Percentiles rank a stretch among this genome's conserved stretches.
Evolutionary conservation across 2,797 vertebrate species (phyloP).

Genomic region (Microctenopoma lineatum): DNA sequence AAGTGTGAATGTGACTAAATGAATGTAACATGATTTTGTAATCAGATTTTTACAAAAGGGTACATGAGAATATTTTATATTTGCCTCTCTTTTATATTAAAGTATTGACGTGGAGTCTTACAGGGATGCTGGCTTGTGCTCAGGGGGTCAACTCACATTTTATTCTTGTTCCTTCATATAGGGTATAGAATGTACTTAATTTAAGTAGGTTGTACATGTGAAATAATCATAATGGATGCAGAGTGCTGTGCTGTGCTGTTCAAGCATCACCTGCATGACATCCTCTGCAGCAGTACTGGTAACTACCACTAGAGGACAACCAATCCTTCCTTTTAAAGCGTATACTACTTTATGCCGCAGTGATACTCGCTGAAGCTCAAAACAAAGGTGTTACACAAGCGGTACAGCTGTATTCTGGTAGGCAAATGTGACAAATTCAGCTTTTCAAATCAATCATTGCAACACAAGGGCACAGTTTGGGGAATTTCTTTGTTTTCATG

Average conservation of each 20-base stretch:
- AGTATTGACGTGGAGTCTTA: background rate
- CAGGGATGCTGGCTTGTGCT: slow-evolving; percentile 25
- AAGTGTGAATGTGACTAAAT: slow-evolving; percentile 53
- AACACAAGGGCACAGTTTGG: background rate
- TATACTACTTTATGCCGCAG: slow-evolving; percentile 51
- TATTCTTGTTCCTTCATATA: background rate
- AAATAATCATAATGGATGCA: slow-evolving; percentile 3
- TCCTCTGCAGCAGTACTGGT: slow-evolving; percentile 1
- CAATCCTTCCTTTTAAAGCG: slow-evolving; percentile 22
- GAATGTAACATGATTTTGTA: slow-evolving; percentile 61
- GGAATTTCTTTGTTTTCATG: background rate
- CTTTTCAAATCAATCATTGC: slow-evolving; percentile 4
- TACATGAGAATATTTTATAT: slow-evolving; percentile 4
- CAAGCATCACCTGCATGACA: background rate
- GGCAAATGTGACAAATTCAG: slow-evolving; percentile 5
- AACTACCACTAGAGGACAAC: slow-evolving; percentile 68
- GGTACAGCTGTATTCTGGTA: slow-evolving; percentile 25
- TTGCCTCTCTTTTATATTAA: background rate
- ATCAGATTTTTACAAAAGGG: slow-evolving; percentile 24
- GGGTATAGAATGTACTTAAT: background rate
- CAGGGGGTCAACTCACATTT: slow-evolving; percentile 30
- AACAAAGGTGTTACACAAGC: slow-evolving; percentile 51
- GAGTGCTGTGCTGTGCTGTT: slow-evolving; percentile 14
- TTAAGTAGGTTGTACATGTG: background rate
- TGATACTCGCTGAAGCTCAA: slow-evolving; percentile 46